Base-by-base conservation (phyloP, 2,113 vertebrate species). In the Tringa solitaria region DNA sequence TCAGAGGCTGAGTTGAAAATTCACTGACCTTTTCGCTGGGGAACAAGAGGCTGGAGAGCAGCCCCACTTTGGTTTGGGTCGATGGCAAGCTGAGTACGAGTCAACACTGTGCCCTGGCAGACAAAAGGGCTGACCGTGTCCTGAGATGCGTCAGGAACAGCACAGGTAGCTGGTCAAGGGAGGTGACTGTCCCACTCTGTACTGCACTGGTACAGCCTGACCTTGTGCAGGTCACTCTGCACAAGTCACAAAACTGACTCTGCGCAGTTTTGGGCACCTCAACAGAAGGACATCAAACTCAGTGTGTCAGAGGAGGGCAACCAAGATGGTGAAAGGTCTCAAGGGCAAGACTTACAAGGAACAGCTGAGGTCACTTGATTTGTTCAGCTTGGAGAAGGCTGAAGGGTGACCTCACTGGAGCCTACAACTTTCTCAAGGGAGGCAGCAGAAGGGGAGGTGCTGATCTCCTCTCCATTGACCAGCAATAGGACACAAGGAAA, bases 381-480 rank as follows among this genome's bases (percentile, higher is more conserved):
- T 81, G n/a, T 39, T 46, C 64, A 39, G 33, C 27, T 68, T 82
- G 27, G 41, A 68, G 27, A 80, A 53, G n/a, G 53, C 41, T 21
- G 27, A 68, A 27, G 10, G 23, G 23, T 60, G 45, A 70, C 30
- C 45, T 35, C 28, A 41, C 9, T 3, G 8, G 33, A 61, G 32
- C 43, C n/a, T 60, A 65, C 32, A 59, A 33, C 46, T 56, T 57
- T 30, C 35, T 73, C 26, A 61, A 43, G 43, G 10, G 4, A 39
- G 30, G 41, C 46, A 73, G 48, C 1, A 4, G 22, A 73, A 48
- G 14, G 26, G 0, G 0, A 63, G 19, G n/a, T 10, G 45, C 10
- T 67, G 35, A 35, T 63, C 17, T 59, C 23, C 14, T 70, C 48
- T 57, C 60, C 59, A 16, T 14, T 64, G 37, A 83, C 27, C 54